Base-by-base conservation (phyloP, 1,140 invertebrate species). In the Oscheius sp. region DNA sequence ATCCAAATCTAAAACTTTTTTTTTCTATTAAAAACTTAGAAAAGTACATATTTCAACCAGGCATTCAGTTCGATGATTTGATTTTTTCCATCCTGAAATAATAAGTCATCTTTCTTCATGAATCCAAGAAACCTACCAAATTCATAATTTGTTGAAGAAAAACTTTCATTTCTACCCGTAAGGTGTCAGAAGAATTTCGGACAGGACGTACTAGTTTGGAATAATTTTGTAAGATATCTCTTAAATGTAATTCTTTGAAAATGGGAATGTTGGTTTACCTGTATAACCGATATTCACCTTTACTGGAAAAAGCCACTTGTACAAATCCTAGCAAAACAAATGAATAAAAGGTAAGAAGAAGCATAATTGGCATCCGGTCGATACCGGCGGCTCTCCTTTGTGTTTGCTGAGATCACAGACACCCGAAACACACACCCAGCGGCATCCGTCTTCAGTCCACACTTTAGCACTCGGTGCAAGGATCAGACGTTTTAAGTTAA, bases 61-160 rank as follows among this genome's bases (percentile, higher is more conserved):
- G 77, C 77, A 42, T 79, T 79, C n/a, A 79, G 35, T 58, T 79
- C 77, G n/a, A 79, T 78, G 0, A 79, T 78, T 52, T 79, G 77
- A 52, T 79, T 78, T 52, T 79, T 71, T 35, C 78, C 77, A 61
- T 79, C 77, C 70, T 77, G 29, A 63, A 77, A 76, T 15, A 29
- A 62, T 15, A 18, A 46, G 18, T 20, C 18, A 49, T 36, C 10
- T 65, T 69, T 3, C 10, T 32, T 75, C 29, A 29, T 29, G 4
- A 15, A 20, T 0, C 20, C 34, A 23, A 13, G 4, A 46, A 31
- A 58, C 64, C 26, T 62, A 77, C 75, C 42, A 78, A 35, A 63
- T 73, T 73, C 3, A 78, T 58, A 36, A 78, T 78, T 46, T 78
- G 77, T 28, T 78, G 77, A 2, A 78, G 62, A 59, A 77, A 73